Evolutionary conservation across 1,140 invertebrate species (phyloP), one percentile per base, ranked within the genome.

Genomic region (Antheraea mylitta): DNA sequence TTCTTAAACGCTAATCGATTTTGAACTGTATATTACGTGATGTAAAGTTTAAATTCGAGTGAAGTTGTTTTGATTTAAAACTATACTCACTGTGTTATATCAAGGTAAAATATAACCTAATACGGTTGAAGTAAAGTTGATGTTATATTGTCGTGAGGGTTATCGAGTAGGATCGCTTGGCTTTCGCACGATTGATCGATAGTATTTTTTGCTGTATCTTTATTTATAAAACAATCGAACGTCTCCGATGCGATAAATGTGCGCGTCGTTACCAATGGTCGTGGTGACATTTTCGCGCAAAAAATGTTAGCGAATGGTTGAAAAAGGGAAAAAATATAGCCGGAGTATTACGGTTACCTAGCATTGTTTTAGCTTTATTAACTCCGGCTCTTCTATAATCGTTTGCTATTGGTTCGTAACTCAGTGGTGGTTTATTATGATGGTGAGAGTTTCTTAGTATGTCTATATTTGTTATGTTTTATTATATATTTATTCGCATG

Each of bases 141-240:
- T 62, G 78, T 82, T 84, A 58, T 42, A 61, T 72, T 53, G 72
- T 36, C 58, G 68, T 0, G 71, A 16, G 37, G 53, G 67, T 70
- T 89, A 89, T 89, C 86, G 80, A 73, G 70, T 71, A 71, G 38
- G 75, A 90, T 90, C 88, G 77, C 76, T 81, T 72, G 86, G 82
- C 82, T 87, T 92, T 92, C 89, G 88, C 88, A 88, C 88, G 87
- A 92, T 92, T 92, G 89, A 92, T 92, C 86, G 88, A 87, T 92
- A 90, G 89, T 90, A 90, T 90, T 92, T 92, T 92, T 92, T 92
- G 87, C 85, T 77, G 74, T 72, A 70, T 60, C 79, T 89, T 87
- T 89, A 89, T 90, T 91, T 90, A 90, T 91, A 91, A 91, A 90
- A 91, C 89, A 91, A 91, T 92, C 82, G 89, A 89, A 86, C 82